Percentiles rank a stretch among this genome's conserved stretches.
Evolutionary conservation across 1,140 invertebrate genomes (phyloP).

Genomic region (Eupeodes corollae): DNA sequence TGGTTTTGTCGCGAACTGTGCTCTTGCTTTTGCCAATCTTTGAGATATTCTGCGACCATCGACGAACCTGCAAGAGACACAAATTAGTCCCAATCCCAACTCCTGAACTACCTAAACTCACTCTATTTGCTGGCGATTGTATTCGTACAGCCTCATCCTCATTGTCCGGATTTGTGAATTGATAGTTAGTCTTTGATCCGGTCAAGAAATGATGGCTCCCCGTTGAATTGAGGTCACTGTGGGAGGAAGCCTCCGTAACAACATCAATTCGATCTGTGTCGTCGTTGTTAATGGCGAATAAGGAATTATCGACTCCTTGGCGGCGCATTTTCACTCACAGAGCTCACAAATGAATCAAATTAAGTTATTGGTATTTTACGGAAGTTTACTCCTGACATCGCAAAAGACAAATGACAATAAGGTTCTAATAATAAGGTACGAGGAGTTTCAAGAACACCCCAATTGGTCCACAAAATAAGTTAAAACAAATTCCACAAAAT

Average conservation of each 20-base stretch:
- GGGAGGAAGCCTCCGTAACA: constrained; percentile 1
- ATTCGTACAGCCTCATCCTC: neutral
- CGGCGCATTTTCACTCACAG: neutral
- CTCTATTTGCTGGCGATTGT: constrained; percentile 3
- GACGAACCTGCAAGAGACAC: constrained; percentile 2
- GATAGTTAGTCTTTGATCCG: neutral
- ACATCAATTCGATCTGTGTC: constrained; percentile 6
- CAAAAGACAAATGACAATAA: neutral
- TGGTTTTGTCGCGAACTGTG: constrained; percentile 3
- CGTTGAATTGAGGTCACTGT: constrained; percentile 1
- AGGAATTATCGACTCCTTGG: neutral
- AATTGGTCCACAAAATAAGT: neutral
- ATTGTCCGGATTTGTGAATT: neutral
- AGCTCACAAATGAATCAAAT: neutral
- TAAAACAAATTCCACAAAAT: too few relatives aligned
- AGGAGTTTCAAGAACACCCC: neutral
- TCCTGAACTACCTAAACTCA: neutral
- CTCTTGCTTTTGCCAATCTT: constrained; percentile 1
- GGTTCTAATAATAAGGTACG: neutral
- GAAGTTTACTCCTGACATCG: neutral
- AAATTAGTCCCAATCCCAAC: neutral
- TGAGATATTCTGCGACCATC: constrained; percentile 8
- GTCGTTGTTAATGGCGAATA: neutral
- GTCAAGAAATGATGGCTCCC: constrained; percentile 3
- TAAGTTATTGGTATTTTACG: neutral